These are phyloP conservation scores for Pterocles burchelli DNA, from an alignment of 2,113 vertebrate species.

Conservation along the genomic window DNA sequence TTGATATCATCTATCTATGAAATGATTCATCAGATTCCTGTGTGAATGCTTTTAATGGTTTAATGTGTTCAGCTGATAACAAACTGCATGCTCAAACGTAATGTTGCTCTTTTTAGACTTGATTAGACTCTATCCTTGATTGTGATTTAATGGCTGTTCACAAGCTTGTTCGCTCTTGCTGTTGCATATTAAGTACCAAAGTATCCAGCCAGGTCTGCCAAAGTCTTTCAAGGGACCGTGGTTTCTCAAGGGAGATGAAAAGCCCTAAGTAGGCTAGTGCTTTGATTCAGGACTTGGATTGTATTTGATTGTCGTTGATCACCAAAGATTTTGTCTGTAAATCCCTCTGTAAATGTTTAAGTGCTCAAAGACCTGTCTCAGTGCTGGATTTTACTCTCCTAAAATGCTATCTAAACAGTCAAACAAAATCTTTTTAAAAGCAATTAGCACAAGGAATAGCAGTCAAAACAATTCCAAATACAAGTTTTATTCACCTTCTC, in stretches of 20 bases:
- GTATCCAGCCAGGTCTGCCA: slow-evolving; percentile 54
- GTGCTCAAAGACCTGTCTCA: neutral
- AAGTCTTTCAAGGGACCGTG: slow-evolving; percentile 27
- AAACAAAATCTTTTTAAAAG: slow-evolving; percentile 25
- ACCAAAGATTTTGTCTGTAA: neutral
- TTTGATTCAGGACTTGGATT: slow-evolving; percentile 22
- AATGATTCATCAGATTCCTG: slow-evolving; percentile 1
- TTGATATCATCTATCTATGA: slow-evolving; percentile 20
- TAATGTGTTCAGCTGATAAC: slow-evolving; percentile 31
- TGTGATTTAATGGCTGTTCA: slow-evolving; percentile 51
- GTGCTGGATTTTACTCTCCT: neutral
- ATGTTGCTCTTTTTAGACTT: slow-evolving; percentile 31
- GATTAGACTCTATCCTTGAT: slow-evolving; percentile 24
- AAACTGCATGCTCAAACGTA: slow-evolving; percentile 17
- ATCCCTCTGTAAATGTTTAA: slow-evolving; percentile 7
- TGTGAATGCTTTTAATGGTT: slow-evolving; percentile 31
- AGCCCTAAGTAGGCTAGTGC: slow-evolving; percentile 30
- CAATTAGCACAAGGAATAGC: neutral
- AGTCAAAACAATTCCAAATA: neutral
- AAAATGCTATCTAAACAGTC: slow-evolving; percentile 2
- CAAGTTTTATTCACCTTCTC: neutral
- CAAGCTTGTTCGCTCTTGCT: slow-evolving; percentile 58
- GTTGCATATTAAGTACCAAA: slow-evolving; percentile 55
- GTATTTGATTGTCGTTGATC: slow-evolving; percentile 14
- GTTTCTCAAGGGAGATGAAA: slow-evolving; percentile 59